Conservation (phyloP, 2,113 vertebrate species). For the Struthidea cinerea region DNA sequence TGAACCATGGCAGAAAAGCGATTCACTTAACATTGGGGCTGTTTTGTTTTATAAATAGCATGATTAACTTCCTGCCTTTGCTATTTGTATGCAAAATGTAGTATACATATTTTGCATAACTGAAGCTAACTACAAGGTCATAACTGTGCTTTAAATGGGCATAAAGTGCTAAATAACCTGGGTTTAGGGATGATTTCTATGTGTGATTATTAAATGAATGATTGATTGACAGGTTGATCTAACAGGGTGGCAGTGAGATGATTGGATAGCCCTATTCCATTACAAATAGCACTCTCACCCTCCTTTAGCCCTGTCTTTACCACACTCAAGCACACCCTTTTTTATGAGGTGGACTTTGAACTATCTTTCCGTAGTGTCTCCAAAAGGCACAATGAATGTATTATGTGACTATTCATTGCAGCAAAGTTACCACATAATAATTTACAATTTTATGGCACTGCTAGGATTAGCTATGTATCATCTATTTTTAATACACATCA, state of each 20-base stretch:
- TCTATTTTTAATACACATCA: slow-evolving; percentile 53
- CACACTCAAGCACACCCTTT: background rate
- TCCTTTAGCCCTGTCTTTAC: background rate
- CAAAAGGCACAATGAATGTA: background rate
- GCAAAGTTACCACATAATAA: slow-evolving; percentile 39
- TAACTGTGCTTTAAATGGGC: slow-evolving; percentile 21
- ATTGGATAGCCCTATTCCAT: background rate
- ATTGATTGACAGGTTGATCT: background rate
- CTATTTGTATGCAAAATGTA: slow-evolving; percentile 29
- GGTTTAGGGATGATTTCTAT: background rate
- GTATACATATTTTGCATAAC: slow-evolving; percentile 7
- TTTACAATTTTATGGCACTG: slow-evolving; percentile 26
- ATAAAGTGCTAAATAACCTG: background rate
- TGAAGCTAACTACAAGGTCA: slow-evolving; percentile 1
- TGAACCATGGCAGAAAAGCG: slow-evolving; percentile 6
- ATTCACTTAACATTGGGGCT: slow-evolving; percentile 16
- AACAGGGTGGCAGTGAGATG: background rate
- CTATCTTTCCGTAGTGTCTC: background rate
- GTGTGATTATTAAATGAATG: background rate
- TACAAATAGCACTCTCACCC: background rate
- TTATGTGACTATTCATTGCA: background rate
- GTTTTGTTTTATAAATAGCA: slow-evolving; percentile 41
- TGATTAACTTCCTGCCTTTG: slow-evolving; percentile 20
- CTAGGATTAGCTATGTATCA: slow-evolving; percentile 47
- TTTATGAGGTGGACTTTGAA: slow-evolving; percentile 44